These are phyloP conservation scores for Hesperophylax magnus DNA, from an alignment of 1,140 invertebrate genomes.

Conservation along the genomic window DNA sequence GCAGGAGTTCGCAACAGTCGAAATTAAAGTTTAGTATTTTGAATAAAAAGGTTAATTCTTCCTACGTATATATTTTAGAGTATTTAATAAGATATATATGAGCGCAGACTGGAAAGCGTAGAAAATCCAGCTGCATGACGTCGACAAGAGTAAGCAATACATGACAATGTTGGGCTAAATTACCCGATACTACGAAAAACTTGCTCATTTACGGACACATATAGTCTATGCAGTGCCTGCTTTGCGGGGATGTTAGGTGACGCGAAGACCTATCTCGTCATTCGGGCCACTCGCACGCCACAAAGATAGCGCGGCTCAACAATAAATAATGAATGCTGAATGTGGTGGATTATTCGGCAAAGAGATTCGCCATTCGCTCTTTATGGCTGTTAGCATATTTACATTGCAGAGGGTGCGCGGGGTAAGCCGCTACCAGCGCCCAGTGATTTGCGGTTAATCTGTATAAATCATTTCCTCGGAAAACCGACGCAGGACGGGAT, in stretches of 20 bases:
- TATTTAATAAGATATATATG: too few relatives aligned
- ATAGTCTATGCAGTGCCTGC: too few relatives aligned
- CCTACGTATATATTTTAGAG: too few relatives aligned
- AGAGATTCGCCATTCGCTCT: not conserved
- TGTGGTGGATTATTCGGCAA: constrained; percentile 16
- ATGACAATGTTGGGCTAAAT: too few relatives aligned
- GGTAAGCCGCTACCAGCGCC: not conserved
- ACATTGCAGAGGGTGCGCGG: not conserved
- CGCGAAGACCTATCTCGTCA: not conserved
- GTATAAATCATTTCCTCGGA: constrained; percentile 17
- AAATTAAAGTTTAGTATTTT: too few relatives aligned
- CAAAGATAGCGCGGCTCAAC: constrained; percentile 24
- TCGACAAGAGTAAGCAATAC: too few relatives aligned
- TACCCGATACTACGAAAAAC: too few relatives aligned
- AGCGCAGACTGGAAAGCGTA: too few relatives aligned
- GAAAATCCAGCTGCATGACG: too few relatives aligned
- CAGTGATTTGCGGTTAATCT: constrained; percentile 28
- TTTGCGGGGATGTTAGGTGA: not conserved
- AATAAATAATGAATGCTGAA: constrained; percentile 40
- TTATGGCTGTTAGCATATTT: constrained; percentile 35
- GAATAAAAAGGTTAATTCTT: too few relatives aligned
- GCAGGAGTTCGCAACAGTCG: too few relatives aligned
- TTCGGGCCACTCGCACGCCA: not conserved
- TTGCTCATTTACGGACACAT: too few relatives aligned
- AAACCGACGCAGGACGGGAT: not conserved